Conservation (phyloP, 2,797 vertebrate species). For the Mallotus villosus region DNA sequence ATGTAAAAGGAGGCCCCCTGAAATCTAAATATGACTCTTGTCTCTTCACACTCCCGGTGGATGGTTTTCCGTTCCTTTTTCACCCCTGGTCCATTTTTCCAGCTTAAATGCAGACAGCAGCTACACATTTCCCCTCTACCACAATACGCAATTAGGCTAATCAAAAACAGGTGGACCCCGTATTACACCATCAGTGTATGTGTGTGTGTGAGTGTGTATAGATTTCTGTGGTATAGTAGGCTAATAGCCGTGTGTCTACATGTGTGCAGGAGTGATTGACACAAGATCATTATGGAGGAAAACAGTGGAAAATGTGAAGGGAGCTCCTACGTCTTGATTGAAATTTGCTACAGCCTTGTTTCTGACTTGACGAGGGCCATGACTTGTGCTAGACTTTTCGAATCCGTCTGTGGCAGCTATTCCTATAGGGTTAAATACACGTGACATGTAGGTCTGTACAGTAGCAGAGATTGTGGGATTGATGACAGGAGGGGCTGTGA, state of each 20-base stretch:
- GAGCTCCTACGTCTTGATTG: slow-evolving; percentile 57
- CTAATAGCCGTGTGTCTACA: not conserved
- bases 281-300: not conserved
- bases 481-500: slow-evolving; percentile 59
- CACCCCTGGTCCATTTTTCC: slow-evolving; percentile 61
- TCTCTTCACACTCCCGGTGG: slow-evolving; percentile 29
- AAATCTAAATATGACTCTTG: slow-evolving; percentile 34
- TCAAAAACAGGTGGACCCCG: slow-evolving; percentile 66
- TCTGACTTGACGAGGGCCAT: slow-evolving; percentile 24
- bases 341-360: slow-evolving; percentile 41
- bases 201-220: slow-evolving; percentile 23
- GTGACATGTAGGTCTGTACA: slow-evolving; percentile 47
- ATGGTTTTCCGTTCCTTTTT: slow-evolving; percentile 66
- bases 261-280: not conserved
- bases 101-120: slow-evolving; percentile 56
- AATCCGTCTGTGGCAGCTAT: not conserved
- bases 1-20: slow-evolving; percentile 23
- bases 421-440: slow-evolving; percentile 34
- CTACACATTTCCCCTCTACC: slow-evolving; percentile 66
- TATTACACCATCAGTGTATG: slow-evolving; percentile 17
- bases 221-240: not conserved
- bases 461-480: slow-evolving; percentile 56
- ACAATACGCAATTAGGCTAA: slow-evolving; percentile 65
- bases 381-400: slow-evolving; percentile 10
- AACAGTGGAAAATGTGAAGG: slow-evolving; percentile 3